Base-by-base conservation (phyloP, 2,113 vertebrate species). In the Columba janthina region DNA sequence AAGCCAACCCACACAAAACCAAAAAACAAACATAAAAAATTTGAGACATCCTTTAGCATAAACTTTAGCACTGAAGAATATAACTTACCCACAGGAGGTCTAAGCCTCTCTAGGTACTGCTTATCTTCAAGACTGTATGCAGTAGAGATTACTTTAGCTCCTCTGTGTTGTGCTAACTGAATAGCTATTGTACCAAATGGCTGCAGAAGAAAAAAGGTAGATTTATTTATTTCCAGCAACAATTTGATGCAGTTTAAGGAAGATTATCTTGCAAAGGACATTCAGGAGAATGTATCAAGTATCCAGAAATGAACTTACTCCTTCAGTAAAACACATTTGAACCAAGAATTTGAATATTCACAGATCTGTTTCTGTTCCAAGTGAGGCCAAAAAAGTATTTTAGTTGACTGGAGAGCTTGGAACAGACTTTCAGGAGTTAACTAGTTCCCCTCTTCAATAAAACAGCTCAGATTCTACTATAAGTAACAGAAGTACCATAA, bases 101-200 rank as follows among this genome's bases (percentile, higher is more conserved):
- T 97, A 11, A 99, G 97, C 94, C 98, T 98, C 94, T 99, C 99
- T 87, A 99, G 98, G 94, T 98, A 98, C 24, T 98, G 97, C 87
- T 99, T 99, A 84, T 99, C 98, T 51, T 99, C 98, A 1, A 97
- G 97, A 28, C 98, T 98, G 93, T 97, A 89, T 4, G 98, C 98
- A 18, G 99, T 99, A 22, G 98, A 97, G 85, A 99, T 97, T 54
- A 99, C 99, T 94, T 98, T 99, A 62, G 99, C 98, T 60, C 99
- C 99, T 84, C 99, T 98, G 32, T 99, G 99, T 38, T 98, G 98
- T 44, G 99, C 99, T 93, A 99, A 64, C 97, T 99, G 99, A 96
- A 99, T 98, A 11, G 99, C 98, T 94, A 99, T 98, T n/a, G 98
- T 98, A 38, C 99, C 99, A 1, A 99, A 98, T 0, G 99, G 97